Base-by-base conservation (phyloP, 2,113 vertebrate genomes). In the Crotalus horridus region DNA sequence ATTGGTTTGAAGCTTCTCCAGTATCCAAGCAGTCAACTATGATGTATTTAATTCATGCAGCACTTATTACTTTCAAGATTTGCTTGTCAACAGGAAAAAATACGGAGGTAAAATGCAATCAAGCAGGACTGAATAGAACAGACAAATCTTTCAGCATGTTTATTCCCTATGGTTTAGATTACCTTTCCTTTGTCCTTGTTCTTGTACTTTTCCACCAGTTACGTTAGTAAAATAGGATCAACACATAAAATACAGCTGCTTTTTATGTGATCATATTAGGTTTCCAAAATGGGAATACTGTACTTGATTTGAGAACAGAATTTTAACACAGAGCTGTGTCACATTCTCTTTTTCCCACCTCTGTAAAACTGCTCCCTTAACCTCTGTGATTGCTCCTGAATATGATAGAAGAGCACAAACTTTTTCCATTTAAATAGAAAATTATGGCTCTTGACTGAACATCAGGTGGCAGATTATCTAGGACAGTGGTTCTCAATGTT, bases 11-110 rank as follows among this genome's bases (percentile, higher is more conserved):
- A 96, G 93, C 94, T 91, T 88, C 89, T 69, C 56, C 81, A 93
- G 89, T 53, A 93, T 29, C 90, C 91, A 95, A 92, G 87, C 88
- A 96, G 92, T 88, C 95, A 96, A 96, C 91, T 91, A 87, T 96
- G 95, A 96, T 95, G 20, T 51, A 95, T 96, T 95, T 96, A 96
- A 97, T 96, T 95, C 89, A 93, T 90, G 93, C 90, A 95, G 90
- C 51, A 87, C 87, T 96, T 95, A 92, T 11, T 96, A 94, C 87
- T 95, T 95, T 93, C 94, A 94, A 95, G 92, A 92, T 92, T 96
- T 95, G 69, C 91, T 94, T 95, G 94, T 96, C 94, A 94, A 93
- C 91, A 91, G 89, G 91, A 87, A 93, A 95, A 94, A 94, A 94
- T 91, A 92, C 88, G 61, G 94, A 90, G 91, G 88, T 95, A 91